Evolutionary conservation across 1,140 invertebrate species (phyloP), one percentile per base, ranked within the genome.

Genomic region (Drosophila aff.): DNA sequence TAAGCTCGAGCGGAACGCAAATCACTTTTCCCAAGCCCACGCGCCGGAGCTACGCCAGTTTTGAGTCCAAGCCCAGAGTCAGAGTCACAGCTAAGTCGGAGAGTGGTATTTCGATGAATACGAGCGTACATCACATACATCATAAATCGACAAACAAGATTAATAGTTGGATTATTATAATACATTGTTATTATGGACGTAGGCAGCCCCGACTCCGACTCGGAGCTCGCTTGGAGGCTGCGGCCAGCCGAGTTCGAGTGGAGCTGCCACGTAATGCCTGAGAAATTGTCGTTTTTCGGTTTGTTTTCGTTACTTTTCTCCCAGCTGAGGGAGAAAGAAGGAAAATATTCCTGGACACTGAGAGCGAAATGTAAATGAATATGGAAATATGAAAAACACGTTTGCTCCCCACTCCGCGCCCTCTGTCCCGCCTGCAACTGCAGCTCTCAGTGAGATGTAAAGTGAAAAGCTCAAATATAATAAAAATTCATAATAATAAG

Each of bases 351-450:
- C 41, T 62, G 66, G 33, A 55, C 52, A n/a, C 62, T 55, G 67
- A 52, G 36, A 79, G 80, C 63, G 36, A 82, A 62, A 66, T 86
- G 71, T 82, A 79, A 82, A 80, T 82, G 76, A 72, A 69, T 83
- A 86, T 87, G 80, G 80, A 80, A 80, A 81, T 87, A 79, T 82
- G 84, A 71, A 87, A 82, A 87, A 87, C 83, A 71, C 68, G 84
- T 87, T 87, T 89, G 58, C 76, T 67, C 26, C 28, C 15, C 16
- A 23, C 58, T 46, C 8, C 43, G 6, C 28, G 0, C 31, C 15
- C 18, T 28, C 28, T 44, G 43, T 5, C 7, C 28, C 33, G 13
- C 46, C 28, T 53, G 46, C 28, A 36, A 47, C 31, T 49, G 47
- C 47, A 28, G 23, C 46, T 47, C 66, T 43, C 18, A 72, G 43